Conservation (phyloP, 2,888 invertebrate species). For the Meteorus cinctellus region DNA sequence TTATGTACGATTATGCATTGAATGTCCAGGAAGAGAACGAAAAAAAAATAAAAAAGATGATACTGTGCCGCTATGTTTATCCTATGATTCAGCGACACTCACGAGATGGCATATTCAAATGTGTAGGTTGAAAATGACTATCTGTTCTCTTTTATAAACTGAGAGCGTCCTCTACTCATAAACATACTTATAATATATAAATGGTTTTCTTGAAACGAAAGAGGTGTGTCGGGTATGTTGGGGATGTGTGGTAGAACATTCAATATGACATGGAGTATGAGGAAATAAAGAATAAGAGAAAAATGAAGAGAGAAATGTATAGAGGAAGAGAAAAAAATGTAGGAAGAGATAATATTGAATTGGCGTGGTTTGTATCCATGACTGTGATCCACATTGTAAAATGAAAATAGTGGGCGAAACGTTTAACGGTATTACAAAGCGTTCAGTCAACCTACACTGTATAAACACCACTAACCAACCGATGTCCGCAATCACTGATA, state of each 20-base stretch:
- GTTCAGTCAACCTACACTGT: slow-evolving; percentile 50
- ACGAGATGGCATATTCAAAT: slow-evolving; percentile 40
- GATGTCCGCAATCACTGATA: slow-evolving; percentile 52
- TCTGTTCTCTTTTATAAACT: slow-evolving; percentile 9
- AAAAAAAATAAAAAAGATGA: slow-evolving; percentile 47
- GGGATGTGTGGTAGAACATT: slow-evolving; percentile 53
- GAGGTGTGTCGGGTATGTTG: slow-evolving; percentile 46
- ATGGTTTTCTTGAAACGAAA: slow-evolving; percentile 28
- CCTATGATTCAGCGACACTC: slow-evolving; percentile 54
- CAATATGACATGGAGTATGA: slow-evolving; percentile 37
- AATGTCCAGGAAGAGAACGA: slow-evolving; percentile 27
- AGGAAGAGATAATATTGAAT: slow-evolving; percentile 35
- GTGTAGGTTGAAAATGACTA: slow-evolving; percentile 46
- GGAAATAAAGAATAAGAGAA: background rate
- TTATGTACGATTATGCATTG: background rate
- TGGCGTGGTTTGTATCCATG: slow-evolving; percentile 24
- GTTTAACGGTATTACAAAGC: slow-evolving; percentile 50
- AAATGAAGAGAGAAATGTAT: background rate
- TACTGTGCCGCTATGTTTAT: slow-evolving; percentile 53
- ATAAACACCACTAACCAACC: slow-evolving; percentile 52
- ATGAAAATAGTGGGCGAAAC: slow-evolving; percentile 59
- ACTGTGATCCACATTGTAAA: slow-evolving; percentile 58
- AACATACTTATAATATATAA: slow-evolving; percentile 4
- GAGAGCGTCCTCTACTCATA: background rate
- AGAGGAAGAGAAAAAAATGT: background rate